Conservation (phyloP, 1,140 invertebrate genomes). For the Procambarus clarkii region DNA sequence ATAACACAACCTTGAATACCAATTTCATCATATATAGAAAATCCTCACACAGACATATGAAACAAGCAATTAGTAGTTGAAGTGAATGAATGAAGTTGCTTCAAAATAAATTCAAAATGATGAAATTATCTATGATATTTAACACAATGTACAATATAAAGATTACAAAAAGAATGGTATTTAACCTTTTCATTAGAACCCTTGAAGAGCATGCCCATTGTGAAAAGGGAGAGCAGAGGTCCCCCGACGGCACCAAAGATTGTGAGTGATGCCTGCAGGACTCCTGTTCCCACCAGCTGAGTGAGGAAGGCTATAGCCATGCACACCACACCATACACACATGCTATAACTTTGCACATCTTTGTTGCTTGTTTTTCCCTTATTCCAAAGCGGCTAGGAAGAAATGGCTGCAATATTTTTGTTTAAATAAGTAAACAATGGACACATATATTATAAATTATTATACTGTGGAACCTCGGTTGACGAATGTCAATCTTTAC, state of each 20-base stretch:
- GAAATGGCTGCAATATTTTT: constrained; percentile 52
- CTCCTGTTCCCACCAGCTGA: constrained; percentile 81
- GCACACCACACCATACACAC: constrained; percentile 83
- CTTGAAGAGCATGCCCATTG: constrained; percentile 85
- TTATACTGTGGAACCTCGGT: too few relatives aligned
- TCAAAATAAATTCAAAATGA: not conserved
- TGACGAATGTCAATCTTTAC: too few relatives aligned
- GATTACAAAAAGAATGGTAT: not conserved
- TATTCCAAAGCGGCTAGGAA: not conserved
- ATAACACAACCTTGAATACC: not conserved
- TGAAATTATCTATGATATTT: too few relatives aligned
- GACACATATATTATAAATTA: not conserved
- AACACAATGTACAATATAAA: too few relatives aligned
- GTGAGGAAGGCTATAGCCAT: constrained; percentile 85
- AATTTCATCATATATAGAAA: not conserved
- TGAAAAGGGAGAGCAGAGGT: constrained; percentile 87
- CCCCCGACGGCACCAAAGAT: constrained; percentile 89
- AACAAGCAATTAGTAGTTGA: not conserved
- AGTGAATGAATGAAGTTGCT: not conserved
- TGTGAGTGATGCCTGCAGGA: constrained; percentile 85
- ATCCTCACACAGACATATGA: not conserved
- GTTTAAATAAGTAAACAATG: not conserved
- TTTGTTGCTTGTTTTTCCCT: constrained; percentile 47
- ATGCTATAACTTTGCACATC: constrained; percentile 80
- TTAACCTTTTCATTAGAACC: constrained; percentile 79